phyloP scores from a whole-genome alignment of 2,113 vertebrate genomes.

The Benitochromis conjunctus region DNA sequence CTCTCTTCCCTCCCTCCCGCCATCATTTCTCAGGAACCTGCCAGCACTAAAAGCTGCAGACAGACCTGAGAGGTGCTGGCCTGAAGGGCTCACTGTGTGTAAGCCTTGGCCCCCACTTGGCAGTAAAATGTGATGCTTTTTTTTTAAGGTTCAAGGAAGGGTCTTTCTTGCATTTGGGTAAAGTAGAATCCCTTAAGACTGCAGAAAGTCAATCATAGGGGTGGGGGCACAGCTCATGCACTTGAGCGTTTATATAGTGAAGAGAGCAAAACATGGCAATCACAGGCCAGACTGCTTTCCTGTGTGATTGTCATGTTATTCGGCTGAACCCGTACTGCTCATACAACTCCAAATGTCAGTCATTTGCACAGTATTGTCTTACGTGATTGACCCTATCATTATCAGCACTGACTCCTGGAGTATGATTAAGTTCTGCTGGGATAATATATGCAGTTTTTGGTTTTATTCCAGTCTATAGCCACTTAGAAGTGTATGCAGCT shows the following conservation, averaged over 20 bases:
- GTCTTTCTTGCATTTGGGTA: conserved; percentile 39
- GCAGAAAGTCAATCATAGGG: conserved; percentile 47
- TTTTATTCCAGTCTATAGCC: neutral
- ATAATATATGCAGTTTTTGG: neutral
- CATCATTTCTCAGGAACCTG: conserved; percentile 55
- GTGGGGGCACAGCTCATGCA: neutral
- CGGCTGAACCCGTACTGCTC: neutral
- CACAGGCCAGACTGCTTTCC: neutral
- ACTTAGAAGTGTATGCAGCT: neutral
- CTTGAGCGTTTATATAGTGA: conserved; percentile 9
- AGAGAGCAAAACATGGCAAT: neutral
- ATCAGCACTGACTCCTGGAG: neutral
- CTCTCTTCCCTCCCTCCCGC: conserved; percentile 30
- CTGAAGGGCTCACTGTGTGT: conserved; percentile 57
- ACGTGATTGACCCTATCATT: neutral
- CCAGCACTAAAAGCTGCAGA: conserved; percentile 62
- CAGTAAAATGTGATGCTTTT: conserved; percentile 63
- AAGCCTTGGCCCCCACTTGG: conserved; percentile 20
- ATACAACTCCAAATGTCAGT: neutral
- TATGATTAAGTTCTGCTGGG: neutral
- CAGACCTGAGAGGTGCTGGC: conserved; percentile 50
- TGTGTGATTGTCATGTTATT: neutral
- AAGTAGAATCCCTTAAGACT: conserved; percentile 25
- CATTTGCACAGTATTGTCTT: neutral
- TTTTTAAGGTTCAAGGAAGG: conserved; percentile 63